Conservation (phyloP, 2,113 vertebrate genomes). For the Pogona vitticeps region DNA sequence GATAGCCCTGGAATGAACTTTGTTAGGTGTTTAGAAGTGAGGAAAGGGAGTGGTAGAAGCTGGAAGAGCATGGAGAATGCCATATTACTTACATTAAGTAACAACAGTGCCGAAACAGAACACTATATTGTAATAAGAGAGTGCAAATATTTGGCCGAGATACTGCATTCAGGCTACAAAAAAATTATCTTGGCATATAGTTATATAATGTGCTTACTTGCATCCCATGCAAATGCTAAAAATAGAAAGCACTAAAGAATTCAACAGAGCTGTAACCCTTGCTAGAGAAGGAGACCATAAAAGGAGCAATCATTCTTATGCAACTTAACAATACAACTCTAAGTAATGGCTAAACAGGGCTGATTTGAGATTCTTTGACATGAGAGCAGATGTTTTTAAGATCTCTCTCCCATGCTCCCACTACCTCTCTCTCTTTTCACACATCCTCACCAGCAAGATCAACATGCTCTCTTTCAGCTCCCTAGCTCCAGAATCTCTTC, state of each 20-base stretch:
- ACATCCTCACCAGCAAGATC: neutral
- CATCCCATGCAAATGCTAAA: neutral
- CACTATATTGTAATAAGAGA: slow-evolving; percentile 4
- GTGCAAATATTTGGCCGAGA: slow-evolving; percentile 24
- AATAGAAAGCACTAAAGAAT: slow-evolving; percentile 22
- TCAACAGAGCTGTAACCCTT: neutral
- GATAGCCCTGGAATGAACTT: too few species aligned
- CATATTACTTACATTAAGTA: slow-evolving; percentile 23
- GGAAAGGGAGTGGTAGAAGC: neutral
- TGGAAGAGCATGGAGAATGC: slow-evolving; percentile 27
- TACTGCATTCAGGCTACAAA: slow-evolving; percentile 22
- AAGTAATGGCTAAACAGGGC: neutral
- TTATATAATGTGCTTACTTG: slow-evolving; percentile 28
- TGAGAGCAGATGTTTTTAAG: neutral
- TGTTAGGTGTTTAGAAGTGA: neutral
- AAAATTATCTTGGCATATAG: slow-evolving; percentile 11
- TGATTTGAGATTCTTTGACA: neutral
- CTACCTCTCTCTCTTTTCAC: neutral
- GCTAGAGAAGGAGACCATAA: neutral
- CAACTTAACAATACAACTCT: neutral
- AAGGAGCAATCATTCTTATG: neutral
- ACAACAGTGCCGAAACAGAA: neutral
- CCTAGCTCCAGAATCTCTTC: neutral
- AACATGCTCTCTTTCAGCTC: neutral
- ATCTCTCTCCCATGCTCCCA: neutral